Conservation (phyloP, 2,888 invertebrate genomes). For the Alloscopus bannaensis region DNA sequence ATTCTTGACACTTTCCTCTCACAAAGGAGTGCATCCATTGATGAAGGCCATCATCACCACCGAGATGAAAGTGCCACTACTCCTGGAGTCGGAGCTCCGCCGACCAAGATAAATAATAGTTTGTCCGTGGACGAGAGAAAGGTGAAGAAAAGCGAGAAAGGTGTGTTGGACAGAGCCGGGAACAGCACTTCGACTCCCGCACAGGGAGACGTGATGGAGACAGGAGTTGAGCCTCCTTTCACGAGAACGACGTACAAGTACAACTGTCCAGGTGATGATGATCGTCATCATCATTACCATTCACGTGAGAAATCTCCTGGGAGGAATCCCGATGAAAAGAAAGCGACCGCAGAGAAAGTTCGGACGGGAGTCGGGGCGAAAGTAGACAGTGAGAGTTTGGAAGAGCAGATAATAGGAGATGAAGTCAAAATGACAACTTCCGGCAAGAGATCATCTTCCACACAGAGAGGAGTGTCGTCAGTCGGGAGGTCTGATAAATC, state of each 20-base stretch:
- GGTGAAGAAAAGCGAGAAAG: slow-evolving; percentile 43
- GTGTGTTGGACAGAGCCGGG: slow-evolving; percentile 7
- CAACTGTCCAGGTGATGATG: slow-evolving; percentile 66
- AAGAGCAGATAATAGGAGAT: slow-evolving; percentile 60
- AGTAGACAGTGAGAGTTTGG: slow-evolving; percentile 40
- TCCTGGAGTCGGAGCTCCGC: not conserved
- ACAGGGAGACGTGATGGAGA: slow-evolving; percentile 68
- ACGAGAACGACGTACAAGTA: slow-evolving; percentile 67
- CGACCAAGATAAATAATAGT: slow-evolving; percentile 52
- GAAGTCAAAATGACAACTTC: slow-evolving; percentile 18
- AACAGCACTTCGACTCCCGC: not conserved
- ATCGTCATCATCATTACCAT: slow-evolving; percentile 41
- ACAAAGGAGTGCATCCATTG: slow-evolving; percentile 71
- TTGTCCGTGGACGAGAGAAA: slow-evolving; percentile 33
- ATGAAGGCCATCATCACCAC: slow-evolving; percentile 68
- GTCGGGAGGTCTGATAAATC: slow-evolving; percentile 47
- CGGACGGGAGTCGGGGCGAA: slow-evolving; percentile 14
- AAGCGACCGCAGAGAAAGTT: slow-evolving; percentile 40
- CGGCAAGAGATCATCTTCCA: no score
- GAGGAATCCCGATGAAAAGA: slow-evolving; percentile 54
- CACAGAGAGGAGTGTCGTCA: slow-evolving; percentile 22
- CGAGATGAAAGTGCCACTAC: slow-evolving; percentile 39
- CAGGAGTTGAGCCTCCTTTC: slow-evolving; percentile 69
- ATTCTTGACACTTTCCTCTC: slow-evolving; percentile 72
- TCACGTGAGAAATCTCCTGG: slow-evolving; percentile 47